phyloP scores from a whole-genome alignment of 2,113 vertebrate species.

The Gambusia affinis region DNA sequence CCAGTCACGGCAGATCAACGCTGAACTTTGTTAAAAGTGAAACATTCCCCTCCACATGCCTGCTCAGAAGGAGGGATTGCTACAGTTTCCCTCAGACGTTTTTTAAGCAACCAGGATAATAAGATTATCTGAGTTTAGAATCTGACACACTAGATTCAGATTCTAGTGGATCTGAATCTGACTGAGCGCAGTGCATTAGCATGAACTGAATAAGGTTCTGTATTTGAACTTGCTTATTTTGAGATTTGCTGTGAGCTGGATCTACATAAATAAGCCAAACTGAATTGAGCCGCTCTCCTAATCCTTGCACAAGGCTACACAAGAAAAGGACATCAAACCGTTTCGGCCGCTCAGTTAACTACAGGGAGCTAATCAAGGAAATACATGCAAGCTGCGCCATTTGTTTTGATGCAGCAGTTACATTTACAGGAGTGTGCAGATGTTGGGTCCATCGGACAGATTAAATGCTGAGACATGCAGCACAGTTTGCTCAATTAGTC shows the following conservation, averaged over 20 bases:
- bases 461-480: neutral
- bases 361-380: neutral
- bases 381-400: neutral
- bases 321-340: neutral
- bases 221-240: neutral
- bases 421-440: neutral
- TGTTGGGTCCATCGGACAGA: neutral
- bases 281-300: too few relatives aligned
- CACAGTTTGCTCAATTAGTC: constrained; percentile 2
- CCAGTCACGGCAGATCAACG: too few relatives aligned
- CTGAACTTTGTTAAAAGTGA: too few relatives aligned
- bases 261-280: neutral
- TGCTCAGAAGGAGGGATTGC: neutral
- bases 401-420: constrained; percentile 1
- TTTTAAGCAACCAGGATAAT: neutral
- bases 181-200: neutral
- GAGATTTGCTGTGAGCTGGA: neutral
- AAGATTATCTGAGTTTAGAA: neutral
- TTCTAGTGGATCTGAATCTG: too few relatives aligned
- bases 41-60: too few relatives aligned
- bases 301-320: neutral
- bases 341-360: neutral
- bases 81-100: neutral
- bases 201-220: neutral
- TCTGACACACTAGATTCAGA: too few relatives aligned